Evolutionary conservation across 2,797 vertebrate genomes (phyloP).

Genomic region (Hybognathus amarus): DNA sequence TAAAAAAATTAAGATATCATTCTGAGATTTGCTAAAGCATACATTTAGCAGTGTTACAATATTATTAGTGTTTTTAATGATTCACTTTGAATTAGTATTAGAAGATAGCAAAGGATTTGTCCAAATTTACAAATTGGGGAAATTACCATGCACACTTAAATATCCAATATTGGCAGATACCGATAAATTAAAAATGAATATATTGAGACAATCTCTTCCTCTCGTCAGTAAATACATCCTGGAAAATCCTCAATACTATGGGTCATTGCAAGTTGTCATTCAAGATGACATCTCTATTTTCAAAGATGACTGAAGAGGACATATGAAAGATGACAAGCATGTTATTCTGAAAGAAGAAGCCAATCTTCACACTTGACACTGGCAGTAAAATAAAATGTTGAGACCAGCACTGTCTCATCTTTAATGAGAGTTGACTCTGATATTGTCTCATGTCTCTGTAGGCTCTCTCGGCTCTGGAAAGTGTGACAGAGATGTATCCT

Average conservation of each 20-base stretch:
- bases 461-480: conserved; percentile 86
- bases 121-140: not conserved
- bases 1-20: not conserved
- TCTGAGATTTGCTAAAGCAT: not conserved
- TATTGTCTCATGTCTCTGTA: conserved; percentile 58
- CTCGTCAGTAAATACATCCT: not conserved
- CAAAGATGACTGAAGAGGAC: not conserved
- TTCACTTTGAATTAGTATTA: not conserved
- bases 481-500: conserved; percentile 83
- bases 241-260: not conserved
- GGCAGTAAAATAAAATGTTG: not conserved
- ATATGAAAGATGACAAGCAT: not conserved
- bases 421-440: not conserved
- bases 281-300: not conserved
- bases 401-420: not conserved
- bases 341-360: not conserved
- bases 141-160: not conserved
- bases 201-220: not conserved
- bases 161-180: not conserved
- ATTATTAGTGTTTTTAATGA: not conserved
- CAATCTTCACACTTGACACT: not conserved
- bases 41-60: not conserved
- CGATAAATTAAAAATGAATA: not conserved
- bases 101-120: not conserved
- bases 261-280: not conserved